phyloP scores from a whole-genome alignment of 1,140 invertebrate genomes.

The Meloidogyne chitwoodi region DNA sequence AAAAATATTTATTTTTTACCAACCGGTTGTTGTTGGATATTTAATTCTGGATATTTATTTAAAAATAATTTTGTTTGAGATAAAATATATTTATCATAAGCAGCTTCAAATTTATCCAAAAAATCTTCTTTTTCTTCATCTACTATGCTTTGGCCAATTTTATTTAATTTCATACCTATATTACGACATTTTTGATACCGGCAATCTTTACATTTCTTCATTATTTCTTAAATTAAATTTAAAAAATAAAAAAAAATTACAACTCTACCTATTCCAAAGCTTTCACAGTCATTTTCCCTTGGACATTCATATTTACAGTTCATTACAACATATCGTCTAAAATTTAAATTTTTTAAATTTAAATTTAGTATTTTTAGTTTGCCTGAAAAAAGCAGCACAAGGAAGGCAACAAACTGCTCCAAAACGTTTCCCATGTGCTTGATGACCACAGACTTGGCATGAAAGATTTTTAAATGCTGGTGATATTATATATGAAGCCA shows the following conservation, averaged over 20 bases:
- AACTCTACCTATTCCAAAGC: background rate
- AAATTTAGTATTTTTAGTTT: background rate
- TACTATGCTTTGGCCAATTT: too few relatives aligned
- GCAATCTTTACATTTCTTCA: background rate
- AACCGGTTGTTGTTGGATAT: background rate
- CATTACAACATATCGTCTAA: background rate
- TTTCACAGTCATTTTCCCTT: background rate
- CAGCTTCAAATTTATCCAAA: background rate
- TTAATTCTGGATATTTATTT: background rate
- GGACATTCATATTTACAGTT: background rate
- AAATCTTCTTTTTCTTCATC: background rate
- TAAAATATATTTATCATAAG: background rate
- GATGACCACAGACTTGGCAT: background rate
- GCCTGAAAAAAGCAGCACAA: background rate
- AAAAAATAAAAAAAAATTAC: too few relatives aligned
- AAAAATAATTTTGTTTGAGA: background rate
- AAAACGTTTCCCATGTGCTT: background rate
- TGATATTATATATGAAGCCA: background rate
- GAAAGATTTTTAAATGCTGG: background rate
- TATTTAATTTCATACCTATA: background rate
- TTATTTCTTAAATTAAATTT: background rate
- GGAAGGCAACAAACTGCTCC: background rate
- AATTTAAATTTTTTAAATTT: background rate
- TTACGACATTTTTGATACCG: background rate
- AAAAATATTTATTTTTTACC: background rate